Percentiles rank a stretch among this genome's conserved stretches.
These are phyloP conservation scores for Alviniconcha strummeri DNA, from an alignment of 2,888 invertebrate genomes.

Conservation along the genomic window DNA sequence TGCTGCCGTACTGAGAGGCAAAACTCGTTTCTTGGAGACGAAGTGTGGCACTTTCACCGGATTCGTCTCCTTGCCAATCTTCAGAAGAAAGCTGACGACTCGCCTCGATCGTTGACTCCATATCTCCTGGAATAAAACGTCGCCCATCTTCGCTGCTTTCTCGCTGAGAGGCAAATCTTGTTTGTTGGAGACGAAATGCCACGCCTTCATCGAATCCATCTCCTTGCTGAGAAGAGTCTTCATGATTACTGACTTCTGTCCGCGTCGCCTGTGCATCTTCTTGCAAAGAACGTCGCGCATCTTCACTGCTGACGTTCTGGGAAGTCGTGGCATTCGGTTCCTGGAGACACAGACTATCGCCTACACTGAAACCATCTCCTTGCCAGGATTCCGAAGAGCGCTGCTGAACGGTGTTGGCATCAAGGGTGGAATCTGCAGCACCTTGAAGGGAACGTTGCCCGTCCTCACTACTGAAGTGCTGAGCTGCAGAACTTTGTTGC, in stretches of 20 bases:
- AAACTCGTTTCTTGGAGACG: neutral
- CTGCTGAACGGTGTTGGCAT: neutral
- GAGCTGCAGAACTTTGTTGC: neutral
- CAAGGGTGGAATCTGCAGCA: neutral
- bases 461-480: neutral
- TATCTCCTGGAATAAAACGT: too few relatives aligned
- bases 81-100: too few relatives aligned
- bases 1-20: neutral
- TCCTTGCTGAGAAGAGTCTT: too few relatives aligned
- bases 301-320: neutral
- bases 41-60: too few relatives aligned
- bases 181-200: too few relatives aligned
- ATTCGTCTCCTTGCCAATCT: too few relatives aligned
- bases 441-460: neutral
- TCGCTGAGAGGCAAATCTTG: too few relatives aligned
- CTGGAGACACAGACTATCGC: too few relatives aligned
- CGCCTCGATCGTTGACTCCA: too few relatives aligned
- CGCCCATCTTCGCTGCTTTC: too few relatives aligned
- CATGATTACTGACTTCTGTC: too few relatives aligned
- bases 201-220: too few relatives aligned
- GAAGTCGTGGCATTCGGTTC: neutral
- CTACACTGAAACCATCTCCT: neutral
- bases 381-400: neutral
- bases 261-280: neutral
- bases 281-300: neutral